Base-by-base conservation (phyloP, 2,797 vertebrate genomes). In the Coregonus sp. region DNA sequence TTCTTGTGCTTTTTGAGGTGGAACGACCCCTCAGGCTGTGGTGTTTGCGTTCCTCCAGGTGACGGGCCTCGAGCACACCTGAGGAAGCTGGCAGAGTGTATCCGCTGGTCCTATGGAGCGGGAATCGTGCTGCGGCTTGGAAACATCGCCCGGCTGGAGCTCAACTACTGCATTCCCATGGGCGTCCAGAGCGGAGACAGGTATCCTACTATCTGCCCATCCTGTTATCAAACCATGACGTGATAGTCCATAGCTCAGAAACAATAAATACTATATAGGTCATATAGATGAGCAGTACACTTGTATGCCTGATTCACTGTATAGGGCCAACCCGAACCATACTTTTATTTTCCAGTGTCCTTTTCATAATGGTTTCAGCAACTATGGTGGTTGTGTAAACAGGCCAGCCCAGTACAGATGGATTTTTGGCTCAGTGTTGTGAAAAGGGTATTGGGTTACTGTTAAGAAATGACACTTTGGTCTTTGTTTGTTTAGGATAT, bases 121-220 rank as follows among this genome's bases (percentile, higher is more conserved):
- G 98, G 98, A 0, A 88, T 99, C 1, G 95, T 99, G 79, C 92
- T 99, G 69, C 92, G 97, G 70, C 94, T 99, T 1, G 98, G 98
- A 18, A 99, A 99, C 92, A 99, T 99, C 0, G 97, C 98, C n/a
- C 91, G 97, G 11, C 90, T 99, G 74, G 98, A 99, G 78, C 96
- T 99, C 14, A 99, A 99, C 85, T 99, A 99, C 90, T 99, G 98
- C 90, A 92, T 99, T 92, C 98, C 98, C 71, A 98, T 98, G 97
- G 97, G 98, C 47, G 96, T 98, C 69, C 97, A 99, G 91, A 90
- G 87, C 31, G 97, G 97, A 72, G 98, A 99, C 95, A 97, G 97
- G 98, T 98, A 82, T 37, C 15, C 14, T 75, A 3, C 52, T n/a
- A 65, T 65, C 16, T 65, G 61, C 61, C 20, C 20, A 4, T 63